Evolutionary conservation across 2,888 invertebrate genomes (phyloP).

Genomic region (Baronia brevicornis): DNA sequence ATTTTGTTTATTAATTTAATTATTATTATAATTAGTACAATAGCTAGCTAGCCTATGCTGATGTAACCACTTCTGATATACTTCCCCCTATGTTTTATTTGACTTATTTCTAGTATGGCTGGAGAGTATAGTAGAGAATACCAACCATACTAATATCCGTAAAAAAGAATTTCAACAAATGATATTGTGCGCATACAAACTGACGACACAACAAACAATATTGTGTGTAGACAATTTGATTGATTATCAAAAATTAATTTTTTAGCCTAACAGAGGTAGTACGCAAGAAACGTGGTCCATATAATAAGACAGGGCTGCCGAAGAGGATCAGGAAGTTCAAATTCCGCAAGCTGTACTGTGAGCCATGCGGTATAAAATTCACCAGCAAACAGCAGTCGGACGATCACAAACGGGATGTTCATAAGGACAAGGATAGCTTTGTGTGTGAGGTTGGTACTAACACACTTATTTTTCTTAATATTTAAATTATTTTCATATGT

Average conservation of each 20-base stretch:
- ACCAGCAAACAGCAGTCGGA: constrained; percentile 25
- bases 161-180: no score
- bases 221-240: no score
- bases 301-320: constrained; percentile 19
- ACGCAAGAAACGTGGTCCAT: constrained; percentile 21
- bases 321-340: constrained; percentile 21
- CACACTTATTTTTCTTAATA: no score
- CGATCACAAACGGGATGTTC: constrained; percentile 29
- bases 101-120: no score
- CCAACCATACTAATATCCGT: no score
- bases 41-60: no score
- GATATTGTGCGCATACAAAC: no score
- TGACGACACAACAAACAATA: no score
- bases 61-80: no score
- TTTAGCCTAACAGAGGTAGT: constrained; percentile 6
- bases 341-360: constrained; percentile 23
- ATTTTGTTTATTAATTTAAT: background rate
- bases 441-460: constrained; percentile 49
- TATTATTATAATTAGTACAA: background rate
- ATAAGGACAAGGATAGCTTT: constrained; percentile 27
- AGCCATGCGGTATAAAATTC: constrained; percentile 33
- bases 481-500: no score
- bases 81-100: no score
- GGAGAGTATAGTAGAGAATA: no score
- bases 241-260: background rate